Conservation (phyloP, 1,140 invertebrate genomes). For the Cotesia typhae region DNA sequence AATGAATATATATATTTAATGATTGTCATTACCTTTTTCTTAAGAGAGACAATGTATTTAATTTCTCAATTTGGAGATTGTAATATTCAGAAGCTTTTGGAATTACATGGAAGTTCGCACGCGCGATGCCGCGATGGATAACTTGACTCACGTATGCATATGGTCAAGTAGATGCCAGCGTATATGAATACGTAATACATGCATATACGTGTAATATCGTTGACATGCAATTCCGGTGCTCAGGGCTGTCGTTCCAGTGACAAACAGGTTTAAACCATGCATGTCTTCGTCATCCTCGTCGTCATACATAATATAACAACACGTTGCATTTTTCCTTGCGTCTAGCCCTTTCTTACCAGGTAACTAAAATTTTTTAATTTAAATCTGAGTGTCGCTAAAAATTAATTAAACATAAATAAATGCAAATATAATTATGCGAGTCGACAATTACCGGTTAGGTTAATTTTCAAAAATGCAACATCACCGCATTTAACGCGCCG, state of each 20-base stretch:
- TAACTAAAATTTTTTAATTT: no score
- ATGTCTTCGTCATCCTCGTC: slow-evolving; percentile 22
- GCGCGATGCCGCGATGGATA: neutral
- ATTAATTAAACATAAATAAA: neutral
- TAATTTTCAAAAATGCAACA: neutral
- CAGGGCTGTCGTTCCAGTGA: slow-evolving; percentile 35
- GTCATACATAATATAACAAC: neutral
- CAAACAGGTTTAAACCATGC: slow-evolving; percentile 51
- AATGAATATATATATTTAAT: no score
- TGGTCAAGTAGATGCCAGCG: neutral
- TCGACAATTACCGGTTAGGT: neutral
- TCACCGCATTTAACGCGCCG: neutral
- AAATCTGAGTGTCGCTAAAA: neutral
- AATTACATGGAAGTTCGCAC: slow-evolving; percentile 22
- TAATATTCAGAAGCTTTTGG: neutral
- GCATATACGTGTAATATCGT: slow-evolving; percentile 29
- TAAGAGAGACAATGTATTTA: no score
- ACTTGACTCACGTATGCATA: slow-evolving; percentile 1
- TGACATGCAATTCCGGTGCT: slow-evolving; percentile 49
- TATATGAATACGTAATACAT: slow-evolving; percentile 31
- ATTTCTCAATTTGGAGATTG: no score
- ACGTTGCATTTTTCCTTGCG: neutral
- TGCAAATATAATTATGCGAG: neutral
- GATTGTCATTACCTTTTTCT: no score
- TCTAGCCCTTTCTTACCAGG: no score